Percentiles rank a stretch among this genome's conserved stretches.
Conservation (phyloP, 2,888 invertebrate species). For the Ganaspis brasiliensis region DNA sequence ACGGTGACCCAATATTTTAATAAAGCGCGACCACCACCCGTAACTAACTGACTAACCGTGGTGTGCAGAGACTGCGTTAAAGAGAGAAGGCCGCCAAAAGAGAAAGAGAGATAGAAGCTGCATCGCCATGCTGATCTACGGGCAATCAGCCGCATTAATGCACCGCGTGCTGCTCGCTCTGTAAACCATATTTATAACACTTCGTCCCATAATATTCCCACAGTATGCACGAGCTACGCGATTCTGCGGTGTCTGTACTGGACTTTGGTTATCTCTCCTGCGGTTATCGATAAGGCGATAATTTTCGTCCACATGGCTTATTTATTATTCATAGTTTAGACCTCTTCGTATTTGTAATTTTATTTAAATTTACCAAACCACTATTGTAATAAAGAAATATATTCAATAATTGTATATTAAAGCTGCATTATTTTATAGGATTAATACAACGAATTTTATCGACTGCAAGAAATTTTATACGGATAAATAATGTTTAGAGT, state of each 20-base stretch:
- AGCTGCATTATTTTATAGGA: no score
- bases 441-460: no score
- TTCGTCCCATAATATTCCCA: conserved; percentile 56
- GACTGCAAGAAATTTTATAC: no score
- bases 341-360: not conserved
- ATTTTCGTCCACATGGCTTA: conserved; percentile 3
- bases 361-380: no score
- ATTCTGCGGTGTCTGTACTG: conserved; percentile 26
- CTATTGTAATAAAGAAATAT: no score
- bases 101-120: conserved; percentile 53
- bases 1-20: conserved; percentile 78
- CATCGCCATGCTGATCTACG: conserved; percentile 75
- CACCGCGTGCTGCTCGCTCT: conserved; percentile 72
- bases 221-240: conserved; percentile 20
- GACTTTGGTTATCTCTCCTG: conserved; percentile 38
- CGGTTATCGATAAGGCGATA: conserved; percentile 40
- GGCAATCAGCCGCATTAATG: conserved; percentile 79
- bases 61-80: conserved; percentile 52
- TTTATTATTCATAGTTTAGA: conserved; percentile 27
- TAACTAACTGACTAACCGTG: conserved; percentile 74
- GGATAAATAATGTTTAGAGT: no score
- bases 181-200: conserved; percentile 78
- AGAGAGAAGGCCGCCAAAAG: conserved; percentile 51
- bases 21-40: conserved; percentile 73
- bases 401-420: no score